phyloP scores from a whole-genome alignment of 2,797 vertebrate genomes.

The Alouatta caraya region DNA sequence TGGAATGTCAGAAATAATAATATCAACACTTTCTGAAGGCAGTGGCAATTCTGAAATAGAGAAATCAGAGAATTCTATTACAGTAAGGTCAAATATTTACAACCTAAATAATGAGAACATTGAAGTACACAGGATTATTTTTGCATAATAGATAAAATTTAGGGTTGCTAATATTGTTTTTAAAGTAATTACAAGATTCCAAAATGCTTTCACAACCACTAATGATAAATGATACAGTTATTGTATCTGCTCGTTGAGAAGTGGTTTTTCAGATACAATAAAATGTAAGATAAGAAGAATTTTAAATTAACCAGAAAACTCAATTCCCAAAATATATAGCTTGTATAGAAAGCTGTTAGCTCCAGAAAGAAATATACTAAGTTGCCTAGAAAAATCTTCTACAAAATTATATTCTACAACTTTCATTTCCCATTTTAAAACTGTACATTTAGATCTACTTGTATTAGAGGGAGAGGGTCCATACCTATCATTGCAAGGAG shows the following conservation, averaged over 20 bases:
- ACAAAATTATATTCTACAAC: constrained; percentile 15
- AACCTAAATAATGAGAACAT: background rate
- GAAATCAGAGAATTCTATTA: constrained; percentile 52
- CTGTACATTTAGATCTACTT: background rate
- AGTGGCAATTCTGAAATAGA: constrained; percentile 88
- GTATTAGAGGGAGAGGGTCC: background rate
- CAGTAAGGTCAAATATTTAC: background rate
- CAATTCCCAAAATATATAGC: constrained; percentile 36
- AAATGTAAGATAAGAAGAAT: constrained; percentile 27
- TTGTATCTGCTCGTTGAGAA: constrained; percentile 28
- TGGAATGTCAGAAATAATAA: constrained; percentile 92
- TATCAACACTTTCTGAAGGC: constrained; percentile 87
- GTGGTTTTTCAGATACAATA: constrained; percentile 1
- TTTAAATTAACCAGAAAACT: constrained; percentile 57
- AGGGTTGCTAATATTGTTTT: constrained; percentile 27
- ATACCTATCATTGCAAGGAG: background rate
- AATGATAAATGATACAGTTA: background rate
- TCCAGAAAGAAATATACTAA: constrained; percentile 9
- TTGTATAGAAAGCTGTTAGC: background rate
- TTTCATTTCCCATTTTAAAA: background rate
- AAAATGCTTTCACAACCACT: constrained; percentile 26
- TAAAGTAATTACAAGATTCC: background rate
- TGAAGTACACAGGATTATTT: background rate
- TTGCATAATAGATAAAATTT: constrained; percentile 32
- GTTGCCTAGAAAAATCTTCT: constrained; percentile 29